Base-by-base conservation (phyloP, 2,113 vertebrate species). In the Xyliphius kryptos region DNA sequence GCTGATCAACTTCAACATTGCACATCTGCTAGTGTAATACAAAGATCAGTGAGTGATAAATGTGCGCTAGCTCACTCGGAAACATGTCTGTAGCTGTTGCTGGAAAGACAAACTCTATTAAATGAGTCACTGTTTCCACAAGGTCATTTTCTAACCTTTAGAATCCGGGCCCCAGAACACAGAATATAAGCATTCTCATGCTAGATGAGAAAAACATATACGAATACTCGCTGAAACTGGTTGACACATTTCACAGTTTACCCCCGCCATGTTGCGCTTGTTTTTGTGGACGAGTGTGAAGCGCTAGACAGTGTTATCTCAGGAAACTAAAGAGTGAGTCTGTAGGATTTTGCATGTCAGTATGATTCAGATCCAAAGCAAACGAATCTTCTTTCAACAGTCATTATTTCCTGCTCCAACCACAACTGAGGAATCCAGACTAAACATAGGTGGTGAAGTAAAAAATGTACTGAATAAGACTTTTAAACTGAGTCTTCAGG, bases 41-140 rank as follows among this genome's bases (percentile, higher is more conserved):
- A 21, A 51, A 14, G 43, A 36, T 52, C 13, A 44, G 16, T 14
- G 58, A 40, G 38, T 8, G 22, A 17, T 10, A 53, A 50, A 48
- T 36, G 32, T 43, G 37, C 52, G 53, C 26, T 47, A 17, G 6
- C 46, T 52, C 56, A 22, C 38, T 60, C 19, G 49, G 56, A 56
- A 56, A 47, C 56, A 40, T 56, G 54, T 57, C 61, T 68, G 43
- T 46, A 26, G 55, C 40, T 50, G 50, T n/a, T n/a, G 36, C 14
- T 65, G 61, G 56, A 64, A 49, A 66, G 75, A 46, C 70, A 60
- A 62, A 74, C 63, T 56, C 71, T 68, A 52, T 70, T 40, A 63
- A 73, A 70, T 74, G 69, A 84, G 66, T 83, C 78, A 81, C 52
- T 72, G 66, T 83, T 86, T 87, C 85, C 83, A 84, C 75, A 57